Evolutionary conservation across 2,113 vertebrate species (phyloP), one percentile per base, ranked within the genome.

Genomic region (Acanthochromis polyacanthus): DNA sequence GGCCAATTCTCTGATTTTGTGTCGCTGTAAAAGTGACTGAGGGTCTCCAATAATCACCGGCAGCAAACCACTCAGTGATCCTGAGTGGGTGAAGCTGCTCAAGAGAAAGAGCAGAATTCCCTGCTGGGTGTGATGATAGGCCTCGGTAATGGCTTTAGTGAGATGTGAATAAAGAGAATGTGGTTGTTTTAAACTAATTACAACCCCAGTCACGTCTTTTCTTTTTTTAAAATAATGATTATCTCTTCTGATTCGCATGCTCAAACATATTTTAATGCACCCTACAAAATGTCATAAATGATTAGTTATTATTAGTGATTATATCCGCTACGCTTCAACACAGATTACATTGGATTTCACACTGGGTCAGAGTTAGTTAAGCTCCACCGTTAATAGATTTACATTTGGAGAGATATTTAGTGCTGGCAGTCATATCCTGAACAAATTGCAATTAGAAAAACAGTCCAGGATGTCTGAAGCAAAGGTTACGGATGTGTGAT

Each of bases 111-210:
- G 9, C 43, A 58, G n/a, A 52, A 36, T 4, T 28, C 40, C 68
- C 68, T 17, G 57, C 55, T 72, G 68, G 30, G 57, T 59, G n/a
- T 62, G 57, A 83, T 68, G 45, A 45, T 28, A 23, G 46, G 4
- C 20, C 10, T 70, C 38, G 43, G 12, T 52, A 30, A 55, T 25
- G 45, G 58, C 4, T 3, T 50, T 12, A 46, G 30, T 43, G 30
- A 50, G 30, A 48, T n/a, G 12, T 52, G 38, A 63, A 63, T 51
- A 28, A 36, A n/a, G 64, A 38, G 23, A 30, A 20, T 73, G 57
- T 53, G n/a, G 12, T 75, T 45, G 50, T 71, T 60, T 78, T 57
- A 22, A 11, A 15, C 38, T 67, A 56, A 67, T 75, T 71, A 66
- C 46, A 55, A 17, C 30, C 48, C 48, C 58, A 16, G 5, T 68